phyloP scores from a whole-genome alignment of 2,888 invertebrate genomes.

The Tenthredo livida region DNA sequence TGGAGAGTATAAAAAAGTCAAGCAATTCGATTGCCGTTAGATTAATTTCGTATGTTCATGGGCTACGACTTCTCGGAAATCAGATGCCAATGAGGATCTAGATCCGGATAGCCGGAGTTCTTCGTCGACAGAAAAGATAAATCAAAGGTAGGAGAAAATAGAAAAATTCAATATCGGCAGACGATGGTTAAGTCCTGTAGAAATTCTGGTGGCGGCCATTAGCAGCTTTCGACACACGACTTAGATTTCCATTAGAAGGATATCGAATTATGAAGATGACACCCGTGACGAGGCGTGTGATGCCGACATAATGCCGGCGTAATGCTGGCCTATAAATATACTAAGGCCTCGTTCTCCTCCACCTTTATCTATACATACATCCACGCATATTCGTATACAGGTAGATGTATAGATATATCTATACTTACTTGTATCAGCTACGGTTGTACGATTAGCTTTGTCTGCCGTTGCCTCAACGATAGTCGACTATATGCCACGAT shows the following conservation, averaged over 20 bases:
- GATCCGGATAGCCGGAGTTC: not conserved
- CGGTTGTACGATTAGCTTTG: slow-evolving; percentile 48
- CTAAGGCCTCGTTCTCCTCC: slow-evolving; percentile 24
- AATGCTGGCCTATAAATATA: slow-evolving; percentile 52
- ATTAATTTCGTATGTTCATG: slow-evolving; percentile 21
- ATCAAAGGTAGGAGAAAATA: slow-evolving; percentile 1
- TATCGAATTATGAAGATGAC: slow-evolving; percentile 55
- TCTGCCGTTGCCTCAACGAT: slow-evolving; percentile 25
- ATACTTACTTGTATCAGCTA: slow-evolving; percentile 30
- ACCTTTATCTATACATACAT: slow-evolving; percentile 7
- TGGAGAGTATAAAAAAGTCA: not conserved
- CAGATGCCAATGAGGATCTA: slow-evolving; percentile 24
- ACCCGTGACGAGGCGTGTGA: slow-evolving; percentile 53
- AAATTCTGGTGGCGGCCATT: slow-evolving; percentile 47
- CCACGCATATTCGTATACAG: not conserved
- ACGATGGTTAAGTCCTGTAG: slow-evolving; percentile 10
- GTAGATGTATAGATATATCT: not conserved
- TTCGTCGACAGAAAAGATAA: slow-evolving; percentile 9
- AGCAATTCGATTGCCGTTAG: slow-evolving; percentile 37
- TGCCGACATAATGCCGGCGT: slow-evolving; percentile 53
- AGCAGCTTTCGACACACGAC: slow-evolving; percentile 55
- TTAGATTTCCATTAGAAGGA: slow-evolving; percentile 55
- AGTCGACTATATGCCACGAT: not conserved
- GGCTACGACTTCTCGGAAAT: not conserved
- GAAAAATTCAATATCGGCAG: slow-evolving; percentile 23